Percentiles rank a stretch among this genome's conserved stretches.
Conservation (phyloP, 2,888 invertebrate species). For the Caradrina clavipalpis region DNA sequence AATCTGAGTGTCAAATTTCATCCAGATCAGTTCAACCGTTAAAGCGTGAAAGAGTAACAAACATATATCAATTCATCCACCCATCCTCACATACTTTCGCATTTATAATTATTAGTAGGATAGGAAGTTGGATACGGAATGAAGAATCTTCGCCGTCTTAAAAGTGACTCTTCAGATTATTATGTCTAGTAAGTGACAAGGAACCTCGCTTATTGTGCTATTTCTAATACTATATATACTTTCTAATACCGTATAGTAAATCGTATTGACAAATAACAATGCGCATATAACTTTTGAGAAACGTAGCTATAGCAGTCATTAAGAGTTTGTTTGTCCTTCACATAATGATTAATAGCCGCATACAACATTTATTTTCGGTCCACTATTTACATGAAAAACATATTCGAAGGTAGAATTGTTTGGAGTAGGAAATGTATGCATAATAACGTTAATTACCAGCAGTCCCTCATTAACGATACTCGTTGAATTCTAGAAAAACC, state of each 20-base stretch:
- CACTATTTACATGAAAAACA: conserved; percentile 23
- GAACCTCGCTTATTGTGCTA: too few relatives aligned
- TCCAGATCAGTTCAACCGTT: too few relatives aligned
- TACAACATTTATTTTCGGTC: conserved; percentile 4
- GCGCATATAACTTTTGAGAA: neutral
- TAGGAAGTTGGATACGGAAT: neutral
- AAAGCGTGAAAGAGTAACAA: too few relatives aligned
- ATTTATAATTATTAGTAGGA: too few relatives aligned
- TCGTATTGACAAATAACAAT: too few relatives aligned
- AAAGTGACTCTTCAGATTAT: too few relatives aligned
- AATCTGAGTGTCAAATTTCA: too few relatives aligned
- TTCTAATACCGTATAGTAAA: too few relatives aligned
- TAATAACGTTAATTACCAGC: conserved; percentile 64
- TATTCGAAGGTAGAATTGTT: neutral
- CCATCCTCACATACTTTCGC: too few relatives aligned
- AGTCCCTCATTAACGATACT: conserved; percentile 64
- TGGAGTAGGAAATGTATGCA: conserved; percentile 56
- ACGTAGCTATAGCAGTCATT: neutral
- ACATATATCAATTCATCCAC: too few relatives aligned
- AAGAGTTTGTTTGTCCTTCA: neutral
- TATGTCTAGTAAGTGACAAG: too few relatives aligned
- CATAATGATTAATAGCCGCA: neutral
- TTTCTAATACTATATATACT: too few relatives aligned
- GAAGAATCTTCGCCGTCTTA: neutral
- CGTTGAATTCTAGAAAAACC: conserved; percentile 59